Percentiles rank a stretch among this genome's conserved stretches.
Conservation (phyloP, 2,888 invertebrate genomes). For the Pyrocoelia pectoralis region DNA sequence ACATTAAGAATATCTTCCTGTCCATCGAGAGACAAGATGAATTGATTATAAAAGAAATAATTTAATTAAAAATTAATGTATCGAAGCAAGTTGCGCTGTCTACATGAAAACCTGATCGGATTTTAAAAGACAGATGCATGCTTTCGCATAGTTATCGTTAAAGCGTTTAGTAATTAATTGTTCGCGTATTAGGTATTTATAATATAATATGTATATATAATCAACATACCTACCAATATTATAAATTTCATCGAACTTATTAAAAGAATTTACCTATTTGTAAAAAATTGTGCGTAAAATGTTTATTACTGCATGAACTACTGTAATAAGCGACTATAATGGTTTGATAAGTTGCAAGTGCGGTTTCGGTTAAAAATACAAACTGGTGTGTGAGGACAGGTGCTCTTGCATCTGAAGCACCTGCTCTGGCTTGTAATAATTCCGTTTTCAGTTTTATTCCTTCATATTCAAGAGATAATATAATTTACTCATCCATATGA, state of each 20-base stretch:
- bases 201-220: conserved; percentile 1
- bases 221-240: conserved; percentile 20
- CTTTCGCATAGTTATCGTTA: not conserved
- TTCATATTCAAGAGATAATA: conserved; percentile 12
- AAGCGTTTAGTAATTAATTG: conserved; percentile 11
- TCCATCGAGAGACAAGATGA: no score
- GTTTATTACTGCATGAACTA: conserved; percentile 26
- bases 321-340: conserved; percentile 31
- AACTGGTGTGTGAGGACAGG: conserved; percentile 48
- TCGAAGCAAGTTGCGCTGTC: conserved; percentile 17
- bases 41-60: no score
- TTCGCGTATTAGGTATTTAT: no score
- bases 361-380: conserved; percentile 48
- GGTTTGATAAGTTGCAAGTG: conserved; percentile 44
- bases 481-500: conserved; percentile 14
- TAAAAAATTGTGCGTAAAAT: conserved; percentile 21
- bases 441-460: conserved; percentile 22
- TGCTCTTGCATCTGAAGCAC: conserved; percentile 45
- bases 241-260: conserved; percentile 18
- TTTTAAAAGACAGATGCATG: not conserved
- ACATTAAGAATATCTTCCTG: no score
- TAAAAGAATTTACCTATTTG: conserved; percentile 23
- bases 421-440: conserved; percentile 38
- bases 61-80: conserved; percentile 26
- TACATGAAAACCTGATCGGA: not conserved